Evolutionary conservation across 2,888 invertebrate genomes (phyloP).

Genomic region (Cephus pulcher): DNA sequence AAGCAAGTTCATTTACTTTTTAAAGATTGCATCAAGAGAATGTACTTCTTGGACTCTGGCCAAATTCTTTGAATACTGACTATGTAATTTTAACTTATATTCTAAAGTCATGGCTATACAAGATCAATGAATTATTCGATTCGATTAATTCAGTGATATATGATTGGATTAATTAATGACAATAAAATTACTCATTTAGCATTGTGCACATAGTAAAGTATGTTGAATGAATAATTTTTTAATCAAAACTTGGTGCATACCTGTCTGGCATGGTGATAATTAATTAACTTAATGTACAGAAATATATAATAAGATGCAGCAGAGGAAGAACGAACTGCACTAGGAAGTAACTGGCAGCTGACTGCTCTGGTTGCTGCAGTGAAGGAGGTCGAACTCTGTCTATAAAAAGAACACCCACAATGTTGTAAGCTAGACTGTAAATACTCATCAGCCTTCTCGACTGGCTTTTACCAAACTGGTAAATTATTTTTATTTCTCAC

Average conservation of each 20-base stretch:
- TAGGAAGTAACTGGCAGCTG: conserved; percentile 37
- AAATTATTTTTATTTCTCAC: background rate
- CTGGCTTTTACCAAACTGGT: conserved; percentile 36
- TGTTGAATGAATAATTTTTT: background rate
- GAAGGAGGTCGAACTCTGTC: conserved; percentile 60
- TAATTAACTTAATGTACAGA: conserved; percentile 13
- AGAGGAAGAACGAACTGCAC: conserved; percentile 24
- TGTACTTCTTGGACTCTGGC: background rate
- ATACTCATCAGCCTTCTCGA: conserved; percentile 31
- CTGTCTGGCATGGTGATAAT: conserved; percentile 50
- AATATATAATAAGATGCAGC: conserved; percentile 39
- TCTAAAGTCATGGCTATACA: background rate
- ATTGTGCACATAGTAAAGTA: background rate
- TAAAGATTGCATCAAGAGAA: background rate
- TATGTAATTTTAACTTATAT: background rate
- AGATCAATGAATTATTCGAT: background rate
- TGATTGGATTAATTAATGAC: background rate
- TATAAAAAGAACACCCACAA: conserved; percentile 63
- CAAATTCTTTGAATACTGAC: background rate
- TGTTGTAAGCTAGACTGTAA: conserved; percentile 35
- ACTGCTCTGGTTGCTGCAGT: conserved; percentile 17
- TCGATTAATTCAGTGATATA: background rate
- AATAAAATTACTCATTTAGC: background rate
- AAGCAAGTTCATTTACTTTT: background rate
- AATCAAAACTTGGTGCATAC: conserved; percentile 29